Base-by-base conservation (phyloP, 2,113 vertebrate species). In the Speoplatyrhinus poulsoni region DNA sequence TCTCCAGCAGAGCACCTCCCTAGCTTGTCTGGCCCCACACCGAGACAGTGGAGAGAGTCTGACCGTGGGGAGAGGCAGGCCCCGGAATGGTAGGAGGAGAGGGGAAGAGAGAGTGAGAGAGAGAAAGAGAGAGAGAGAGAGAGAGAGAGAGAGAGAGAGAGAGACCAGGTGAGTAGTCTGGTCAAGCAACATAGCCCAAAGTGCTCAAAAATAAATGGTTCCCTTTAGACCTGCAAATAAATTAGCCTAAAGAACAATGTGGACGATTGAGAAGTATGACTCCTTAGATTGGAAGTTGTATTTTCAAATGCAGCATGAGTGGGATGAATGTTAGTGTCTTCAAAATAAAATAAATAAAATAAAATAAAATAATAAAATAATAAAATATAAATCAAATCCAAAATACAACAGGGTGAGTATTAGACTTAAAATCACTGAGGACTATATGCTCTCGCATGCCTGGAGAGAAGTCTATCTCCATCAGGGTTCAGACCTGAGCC, bases 21-120 rank as follows among this genome's bases (percentile, higher is more conserved):
- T 63, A 69, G 12, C 65, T 72, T 73, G 85, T 72, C 85, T 85
- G 82, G 85, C 67, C 88, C 89, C 90, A 90, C 83, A 82, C 87
- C 79, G 89, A 77, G 89, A 83, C 78, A 84, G 73, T 77, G 79
- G 70, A 78, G 85, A 8, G 75, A 70, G 72, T 36, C 69, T 86
- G 89, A 85, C 86, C 86, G 77, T 4, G 46, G 76, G n/a, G 60
- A 72, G 73, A 73, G 58, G 53, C 47, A 73, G 68, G 46, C 52
- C 41, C 46, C 11, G 26, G 73, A 58, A 41, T 36, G 32, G 53
- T 47, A 94, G 88, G 90, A 86, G 90, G 77, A 90, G 49, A 63
- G 47, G 57, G 41, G 54, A 65, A 41, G 53, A 61, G 47, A 8
- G 50, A 4, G 16, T 64, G 19, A 32, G 53, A 87, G 90, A 86